Evolutionary conservation across 2,888 invertebrate species (phyloP).

Genomic region (Polydesmus complanatus): DNA sequence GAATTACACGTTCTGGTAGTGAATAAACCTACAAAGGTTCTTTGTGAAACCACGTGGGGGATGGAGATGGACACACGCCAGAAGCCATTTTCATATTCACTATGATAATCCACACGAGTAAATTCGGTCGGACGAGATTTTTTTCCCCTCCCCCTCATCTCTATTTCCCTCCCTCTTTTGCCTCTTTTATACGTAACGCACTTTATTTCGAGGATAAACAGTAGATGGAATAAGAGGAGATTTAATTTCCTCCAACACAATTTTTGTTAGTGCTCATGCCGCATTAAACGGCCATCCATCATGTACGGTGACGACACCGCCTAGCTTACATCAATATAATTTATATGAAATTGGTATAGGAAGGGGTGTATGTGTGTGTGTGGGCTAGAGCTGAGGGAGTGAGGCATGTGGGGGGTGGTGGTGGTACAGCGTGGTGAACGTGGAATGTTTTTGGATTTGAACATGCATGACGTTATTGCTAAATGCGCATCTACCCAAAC

Average conservation of each 20-base stretch:
- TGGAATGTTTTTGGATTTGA: no score
- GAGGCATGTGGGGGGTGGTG: no score
- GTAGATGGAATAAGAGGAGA: background rate
- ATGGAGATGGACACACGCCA: background rate
- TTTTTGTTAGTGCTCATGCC: slow-evolving; percentile 14
- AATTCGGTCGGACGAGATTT: background rate
- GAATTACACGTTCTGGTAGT: background rate
- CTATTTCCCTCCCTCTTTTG: background rate
- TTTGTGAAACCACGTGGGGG: background rate
- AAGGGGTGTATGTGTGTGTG: no score
- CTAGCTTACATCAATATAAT: no score
- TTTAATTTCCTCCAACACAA: slow-evolving; percentile 8
- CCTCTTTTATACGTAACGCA: no score
- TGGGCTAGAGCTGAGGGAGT: no score
- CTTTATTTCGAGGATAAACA: background rate
- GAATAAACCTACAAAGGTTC: background rate
- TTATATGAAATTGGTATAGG: no score
- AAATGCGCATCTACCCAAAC: no score
- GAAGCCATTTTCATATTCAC: background rate
- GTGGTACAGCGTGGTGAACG: no score
- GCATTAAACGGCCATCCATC: slow-evolving; percentile 12
- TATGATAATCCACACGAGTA: background rate
- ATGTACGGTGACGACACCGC: background rate
- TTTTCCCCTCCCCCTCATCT: background rate
- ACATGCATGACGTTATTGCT: no score